These are phyloP conservation scores for Lacanobia wlatinum DNA, from an alignment of 2,888 invertebrate genomes.

Conservation along the genomic window DNA sequence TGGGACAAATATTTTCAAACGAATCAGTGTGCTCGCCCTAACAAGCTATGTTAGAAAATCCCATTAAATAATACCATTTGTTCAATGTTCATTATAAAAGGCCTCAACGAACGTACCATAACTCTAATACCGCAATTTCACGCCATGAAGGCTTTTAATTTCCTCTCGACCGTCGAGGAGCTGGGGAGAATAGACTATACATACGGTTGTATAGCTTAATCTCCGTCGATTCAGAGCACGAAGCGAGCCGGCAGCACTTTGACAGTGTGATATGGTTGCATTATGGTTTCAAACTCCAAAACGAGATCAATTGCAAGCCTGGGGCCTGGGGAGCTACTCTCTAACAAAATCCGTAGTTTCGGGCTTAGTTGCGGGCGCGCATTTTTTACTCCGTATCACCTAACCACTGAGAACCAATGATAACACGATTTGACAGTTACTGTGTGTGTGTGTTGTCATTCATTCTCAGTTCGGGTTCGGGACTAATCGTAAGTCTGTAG, in stretches of 20 bases:
- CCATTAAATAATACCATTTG: background rate
- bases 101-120: slow-evolving; percentile 21
- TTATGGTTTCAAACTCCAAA: slow-evolving; percentile 41
- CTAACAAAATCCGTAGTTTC: too few relatives aligned
- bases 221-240: slow-evolving; percentile 13
- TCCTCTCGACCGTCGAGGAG: slow-evolving; percentile 7
- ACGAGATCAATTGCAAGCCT: slow-evolving; percentile 38
- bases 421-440: too few relatives aligned
- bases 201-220: slow-evolving; percentile 17
- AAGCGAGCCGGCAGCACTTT: slow-evolving; percentile 17
- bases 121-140: slow-evolving; percentile 34
- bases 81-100: slow-evolving; percentile 21
- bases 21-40: background rate
- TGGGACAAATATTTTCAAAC: background rate
- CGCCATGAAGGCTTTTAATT: slow-evolving; percentile 46
- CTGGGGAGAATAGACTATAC: slow-evolving; percentile 23
- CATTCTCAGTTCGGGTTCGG: too few relatives aligned
- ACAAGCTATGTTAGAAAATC: background rate
- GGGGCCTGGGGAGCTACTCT: too few relatives aligned
- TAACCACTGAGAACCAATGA: too few relatives aligned
- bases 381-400: too few relatives aligned
- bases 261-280: slow-evolving; percentile 33
- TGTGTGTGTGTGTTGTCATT: too few relatives aligned
- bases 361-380: too few relatives aligned
- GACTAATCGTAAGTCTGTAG: too few relatives aligned